Percentiles rank a stretch among this genome's conserved stretches.
Evolutionary conservation across 2,113 vertebrate genomes (phyloP).

Genomic region (Elephantulus edwardii): DNA sequence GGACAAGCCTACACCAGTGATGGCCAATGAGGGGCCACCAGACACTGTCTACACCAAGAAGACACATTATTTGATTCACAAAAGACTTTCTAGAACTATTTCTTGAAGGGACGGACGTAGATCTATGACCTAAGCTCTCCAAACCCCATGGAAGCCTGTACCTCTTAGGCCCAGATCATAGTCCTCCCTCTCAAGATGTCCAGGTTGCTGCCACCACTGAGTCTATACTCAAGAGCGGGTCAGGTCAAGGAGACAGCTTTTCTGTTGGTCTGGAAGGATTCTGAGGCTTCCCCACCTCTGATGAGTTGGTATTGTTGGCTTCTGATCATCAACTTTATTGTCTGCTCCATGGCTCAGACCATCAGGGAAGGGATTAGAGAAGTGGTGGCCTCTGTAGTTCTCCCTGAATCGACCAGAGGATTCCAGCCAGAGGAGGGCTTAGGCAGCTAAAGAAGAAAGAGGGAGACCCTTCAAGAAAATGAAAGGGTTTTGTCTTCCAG

Average conservation of each 20-base stretch:
- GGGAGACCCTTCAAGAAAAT: neutral
- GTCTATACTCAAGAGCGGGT: neutral
- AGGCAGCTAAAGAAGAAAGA: neutral
- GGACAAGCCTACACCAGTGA: neutral
- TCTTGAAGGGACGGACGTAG: neutral
- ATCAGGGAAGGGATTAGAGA: neutral
- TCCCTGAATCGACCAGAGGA: neutral
- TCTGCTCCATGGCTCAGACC: neutral
- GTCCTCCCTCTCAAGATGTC: neutral
- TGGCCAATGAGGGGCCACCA: neutral
- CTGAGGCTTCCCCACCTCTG: neutral
- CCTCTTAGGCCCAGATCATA: neutral
- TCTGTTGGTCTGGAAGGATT: neutral
- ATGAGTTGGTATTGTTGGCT: neutral
- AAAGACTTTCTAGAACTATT: slow-evolving; percentile 1
- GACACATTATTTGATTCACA: neutral
- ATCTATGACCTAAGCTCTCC: neutral
- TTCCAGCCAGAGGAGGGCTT: neutral
- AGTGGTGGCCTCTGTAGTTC: neutral
- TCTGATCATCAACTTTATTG: neutral
- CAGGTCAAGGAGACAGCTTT: neutral
- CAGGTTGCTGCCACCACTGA: neutral
- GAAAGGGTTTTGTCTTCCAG: neutral
- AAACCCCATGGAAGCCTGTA: neutral
- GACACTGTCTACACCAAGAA: neutral